A percentile compares a stretch with the other conserved stretches of the same genome.
Conservation (phyloP, 2,797 vertebrate species). For the Sphenodon punctatus region DNA sequence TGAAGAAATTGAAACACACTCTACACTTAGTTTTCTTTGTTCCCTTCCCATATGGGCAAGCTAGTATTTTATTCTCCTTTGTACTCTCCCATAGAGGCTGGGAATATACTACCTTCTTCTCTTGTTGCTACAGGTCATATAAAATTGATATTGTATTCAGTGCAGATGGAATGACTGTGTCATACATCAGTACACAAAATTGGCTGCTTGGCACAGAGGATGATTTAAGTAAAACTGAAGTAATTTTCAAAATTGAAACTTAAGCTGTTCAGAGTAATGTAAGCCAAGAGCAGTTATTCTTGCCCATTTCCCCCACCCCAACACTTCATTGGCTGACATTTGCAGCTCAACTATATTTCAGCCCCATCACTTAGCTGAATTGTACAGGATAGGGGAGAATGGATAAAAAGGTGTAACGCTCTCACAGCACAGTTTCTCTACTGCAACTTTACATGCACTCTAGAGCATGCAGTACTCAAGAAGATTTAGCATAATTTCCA, state of each 20-base stretch:
- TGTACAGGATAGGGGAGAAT: conserved; percentile 49
- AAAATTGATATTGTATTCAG: conserved; percentile 55
- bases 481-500: conserved; percentile 48
- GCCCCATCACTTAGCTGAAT: conserved; percentile 63
- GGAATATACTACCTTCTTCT: conserved; percentile 41
- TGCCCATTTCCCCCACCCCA: not conserved
- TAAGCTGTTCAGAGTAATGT: conserved; percentile 62
- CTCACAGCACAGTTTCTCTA: conserved; percentile 12
- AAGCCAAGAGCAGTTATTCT: conserved; percentile 68
- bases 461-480: conserved; percentile 61
- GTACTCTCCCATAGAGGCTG: conserved; percentile 44
- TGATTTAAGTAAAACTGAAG: conserved; percentile 73
- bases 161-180: conserved; percentile 54
- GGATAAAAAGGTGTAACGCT: not conserved
- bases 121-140: conserved; percentile 61
- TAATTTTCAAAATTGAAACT: conserved; percentile 73
- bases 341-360: conserved; percentile 45
- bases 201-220: conserved; percentile 66
- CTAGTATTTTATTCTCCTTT: conserved; percentile 38
- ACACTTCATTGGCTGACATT: conserved; percentile 65
- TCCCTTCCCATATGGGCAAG: conserved; percentile 53
- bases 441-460: conserved; percentile 48
- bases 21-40: conserved; percentile 6
- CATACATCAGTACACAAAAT: conserved; percentile 63
- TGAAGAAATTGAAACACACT: conserved; percentile 32